Percentiles rank a stretch among this genome's conserved stretches.
Evolutionary conservation across 2,888 invertebrate genomes (phyloP).

Genomic region (Thymelicus acteon): DNA sequence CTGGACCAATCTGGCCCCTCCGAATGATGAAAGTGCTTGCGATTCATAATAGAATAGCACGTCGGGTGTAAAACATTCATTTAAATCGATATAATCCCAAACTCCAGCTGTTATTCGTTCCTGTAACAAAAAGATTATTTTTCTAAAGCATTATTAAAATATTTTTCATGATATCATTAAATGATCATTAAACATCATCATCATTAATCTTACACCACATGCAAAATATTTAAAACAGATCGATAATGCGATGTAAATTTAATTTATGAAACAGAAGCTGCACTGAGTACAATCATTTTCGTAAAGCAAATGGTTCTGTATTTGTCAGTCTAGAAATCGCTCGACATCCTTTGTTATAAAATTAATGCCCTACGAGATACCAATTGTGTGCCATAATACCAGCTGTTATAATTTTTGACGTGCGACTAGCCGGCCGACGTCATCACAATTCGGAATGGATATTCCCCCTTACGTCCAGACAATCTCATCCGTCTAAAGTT

Average conservation of each 20-base stretch:
- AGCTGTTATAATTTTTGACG: slow-evolving; percentile 37
- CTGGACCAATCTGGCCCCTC: neutral
- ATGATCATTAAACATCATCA: neutral
- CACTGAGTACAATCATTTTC: slow-evolving; percentile 9
- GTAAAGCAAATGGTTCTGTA: slow-evolving; percentile 21
- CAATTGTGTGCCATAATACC: slow-evolving; percentile 32
- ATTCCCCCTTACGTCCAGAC: slow-evolving; percentile 27
- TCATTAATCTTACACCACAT: neutral
- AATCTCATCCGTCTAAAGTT: slow-evolving; percentile 30
- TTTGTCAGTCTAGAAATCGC: slow-evolving; percentile 28
- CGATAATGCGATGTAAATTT: neutral
- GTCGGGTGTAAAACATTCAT: neutral
- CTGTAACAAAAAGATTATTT: too few species aligned
- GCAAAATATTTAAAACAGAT: neutral
- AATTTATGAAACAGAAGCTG: neutral
- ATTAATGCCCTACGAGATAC: slow-evolving; percentile 32
- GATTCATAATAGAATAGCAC: neutral
- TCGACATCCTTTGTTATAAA: slow-evolving; percentile 31
- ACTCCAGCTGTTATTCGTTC: neutral
- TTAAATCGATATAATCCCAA: neutral
- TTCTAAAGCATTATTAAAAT: too few species aligned
- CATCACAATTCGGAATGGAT: slow-evolving; percentile 31
- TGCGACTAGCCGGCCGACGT: slow-evolving; percentile 33
- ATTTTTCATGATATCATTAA: too few species aligned
- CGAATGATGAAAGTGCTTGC: neutral